phyloP scores from a whole-genome alignment of 2,113 vertebrate genomes.

The Pavo muticus region DNA sequence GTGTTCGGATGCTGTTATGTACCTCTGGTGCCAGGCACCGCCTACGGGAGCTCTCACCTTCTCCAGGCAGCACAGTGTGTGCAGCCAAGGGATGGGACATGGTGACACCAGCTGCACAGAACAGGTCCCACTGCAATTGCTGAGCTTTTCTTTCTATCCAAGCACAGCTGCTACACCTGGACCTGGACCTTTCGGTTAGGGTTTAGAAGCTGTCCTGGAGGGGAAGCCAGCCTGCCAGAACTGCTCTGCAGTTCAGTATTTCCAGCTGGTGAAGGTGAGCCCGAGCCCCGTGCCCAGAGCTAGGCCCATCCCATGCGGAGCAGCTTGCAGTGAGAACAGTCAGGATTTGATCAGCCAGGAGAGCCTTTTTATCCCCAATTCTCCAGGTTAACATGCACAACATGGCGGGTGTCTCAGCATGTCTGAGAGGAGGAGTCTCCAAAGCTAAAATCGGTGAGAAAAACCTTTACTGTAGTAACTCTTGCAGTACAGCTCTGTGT shows the following conservation, averaged over 20 bases:
- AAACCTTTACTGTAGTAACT: neutral
- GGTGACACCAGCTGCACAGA: neutral
- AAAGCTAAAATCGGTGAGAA: neutral
- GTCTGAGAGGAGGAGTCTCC: neutral
- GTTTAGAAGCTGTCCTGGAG: neutral
- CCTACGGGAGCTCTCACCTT: neutral
- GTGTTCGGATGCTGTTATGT: neutral
- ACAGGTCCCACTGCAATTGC: accelerated
- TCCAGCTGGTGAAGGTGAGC: neutral
- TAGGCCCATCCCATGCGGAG: neutral
- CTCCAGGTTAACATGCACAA: neutral
- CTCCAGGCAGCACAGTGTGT: neutral
- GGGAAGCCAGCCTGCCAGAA: neutral
- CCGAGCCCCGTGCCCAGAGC: neutral
- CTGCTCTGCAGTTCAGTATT: neutral
- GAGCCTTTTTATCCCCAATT: neutral
- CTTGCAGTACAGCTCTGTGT: neutral
- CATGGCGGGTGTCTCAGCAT: neutral
- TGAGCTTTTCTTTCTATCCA: neutral
- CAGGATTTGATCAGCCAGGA: neutral
- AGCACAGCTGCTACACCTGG: neutral
- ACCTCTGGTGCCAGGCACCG: neutral
- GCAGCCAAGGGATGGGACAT: neutral
- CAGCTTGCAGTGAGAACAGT: neutral
- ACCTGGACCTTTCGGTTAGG: neutral